A percentile compares a stretch with the other conserved stretches of the same genome.
Evolutionary conservation across 2,888 invertebrate species (phyloP).

Genomic region (Conops quadrifasciatus): DNA sequence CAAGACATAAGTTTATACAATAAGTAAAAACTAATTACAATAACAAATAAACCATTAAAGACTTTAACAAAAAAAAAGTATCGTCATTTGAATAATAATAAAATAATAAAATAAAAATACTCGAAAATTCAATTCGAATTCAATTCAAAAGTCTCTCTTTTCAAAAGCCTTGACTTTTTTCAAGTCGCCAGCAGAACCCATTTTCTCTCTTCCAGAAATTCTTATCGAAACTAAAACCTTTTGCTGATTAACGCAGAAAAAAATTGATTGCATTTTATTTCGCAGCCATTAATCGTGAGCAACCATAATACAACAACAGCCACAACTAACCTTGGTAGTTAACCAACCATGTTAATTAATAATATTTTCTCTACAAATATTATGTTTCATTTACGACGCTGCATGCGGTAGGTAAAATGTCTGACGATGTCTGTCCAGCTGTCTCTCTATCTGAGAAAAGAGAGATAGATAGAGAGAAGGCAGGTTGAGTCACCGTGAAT

Average conservation of each 20-base stretch:
- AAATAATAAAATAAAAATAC: no score
- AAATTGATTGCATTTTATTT: conserved; percentile 1
- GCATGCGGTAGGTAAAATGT: conserved; percentile 15
- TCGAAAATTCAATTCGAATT: background rate
- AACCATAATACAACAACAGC: background rate
- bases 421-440: background rate
- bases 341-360: conserved; percentile 22
- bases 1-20: no score
- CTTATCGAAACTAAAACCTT: no score
- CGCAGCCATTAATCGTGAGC: background rate
- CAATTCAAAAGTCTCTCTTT: background rate
- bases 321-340: background rate
- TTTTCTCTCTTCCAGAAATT: background rate
- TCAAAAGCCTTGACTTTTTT: background rate
- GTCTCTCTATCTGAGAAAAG: no score
- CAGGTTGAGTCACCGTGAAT: no score
- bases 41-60: no score
- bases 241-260: background rate
- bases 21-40: no score
- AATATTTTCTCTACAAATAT: conserved; percentile 24
- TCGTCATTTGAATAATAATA: no score
- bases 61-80: no score
- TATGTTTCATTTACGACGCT: conserved; percentile 8
- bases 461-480: no score
- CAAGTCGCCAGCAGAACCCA: background rate